Evolutionary conservation across 1,140 invertebrate genomes (phyloP).

Genomic region (Lithobius niger): DNA sequence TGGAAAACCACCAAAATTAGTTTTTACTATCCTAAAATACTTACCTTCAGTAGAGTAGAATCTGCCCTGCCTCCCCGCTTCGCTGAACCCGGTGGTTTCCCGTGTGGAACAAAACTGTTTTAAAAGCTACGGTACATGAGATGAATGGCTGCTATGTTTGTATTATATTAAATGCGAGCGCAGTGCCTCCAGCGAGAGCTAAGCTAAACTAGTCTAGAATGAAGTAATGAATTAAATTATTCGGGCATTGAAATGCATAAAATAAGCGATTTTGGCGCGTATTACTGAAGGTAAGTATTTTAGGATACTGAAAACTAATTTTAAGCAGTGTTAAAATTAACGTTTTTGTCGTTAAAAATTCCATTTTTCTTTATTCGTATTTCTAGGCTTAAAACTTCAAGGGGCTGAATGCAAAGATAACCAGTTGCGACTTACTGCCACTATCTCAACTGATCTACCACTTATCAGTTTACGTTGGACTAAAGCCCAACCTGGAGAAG

Average conservation of each 20-base stretch:
- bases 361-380: neutral
- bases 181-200: too few species aligned
- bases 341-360: neutral
- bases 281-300: too few species aligned
- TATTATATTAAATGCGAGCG: too few species aligned
- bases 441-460: conserved; percentile 86
- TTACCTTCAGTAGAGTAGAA: too few species aligned
- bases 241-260: neutral
- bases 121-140: too few species aligned
- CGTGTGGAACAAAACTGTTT: too few species aligned
- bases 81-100: too few species aligned
- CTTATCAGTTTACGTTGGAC: conserved; percentile 78
- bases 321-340: conserved; percentile 5
- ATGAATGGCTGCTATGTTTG: too few species aligned
- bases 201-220: neutral
- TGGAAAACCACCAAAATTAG: too few species aligned
- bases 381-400: conserved; percentile 72
- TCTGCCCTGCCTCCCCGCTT: too few species aligned
- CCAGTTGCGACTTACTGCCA: conserved; percentile 76
- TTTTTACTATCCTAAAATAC: too few species aligned
- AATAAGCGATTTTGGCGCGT: too few species aligned
- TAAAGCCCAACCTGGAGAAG: conserved; percentile 30
- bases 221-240: neutral
- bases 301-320: neutral
- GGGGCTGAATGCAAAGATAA: conserved; percentile 86